Evolutionary conservation across 1,140 invertebrate genomes (phyloP).

Genomic region (Brachionus calyciflorus): DNA sequence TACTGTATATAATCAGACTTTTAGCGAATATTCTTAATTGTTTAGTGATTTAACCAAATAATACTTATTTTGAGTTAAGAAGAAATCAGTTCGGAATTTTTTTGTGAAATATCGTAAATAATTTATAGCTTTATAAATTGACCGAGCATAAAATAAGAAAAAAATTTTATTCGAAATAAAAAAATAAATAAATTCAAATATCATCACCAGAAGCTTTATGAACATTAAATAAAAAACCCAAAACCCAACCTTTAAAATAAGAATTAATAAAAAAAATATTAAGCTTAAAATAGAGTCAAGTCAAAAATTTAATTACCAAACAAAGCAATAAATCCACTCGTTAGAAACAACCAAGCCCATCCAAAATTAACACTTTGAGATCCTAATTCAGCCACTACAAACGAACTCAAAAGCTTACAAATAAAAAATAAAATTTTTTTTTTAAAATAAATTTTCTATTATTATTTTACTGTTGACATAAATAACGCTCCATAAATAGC

Average conservation of each 20-base stretch:
- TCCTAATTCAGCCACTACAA: neutral
- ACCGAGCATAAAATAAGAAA: too few relatives aligned
- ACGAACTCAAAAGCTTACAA: neutral
- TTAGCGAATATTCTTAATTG: too few relatives aligned
- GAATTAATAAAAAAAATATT: neutral
- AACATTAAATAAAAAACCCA: conserved; percentile 25
- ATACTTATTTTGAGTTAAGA: too few relatives aligned
- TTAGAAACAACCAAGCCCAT: conserved; percentile 4
- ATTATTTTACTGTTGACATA: neutral
- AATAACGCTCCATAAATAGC: conserved; percentile 1
- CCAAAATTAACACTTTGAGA: neutral
- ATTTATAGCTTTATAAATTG: too few relatives aligned
- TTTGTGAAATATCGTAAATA: too few relatives aligned
- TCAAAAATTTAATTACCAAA: neutral
- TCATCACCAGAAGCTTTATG: neutral
- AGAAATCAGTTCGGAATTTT: too few relatives aligned
- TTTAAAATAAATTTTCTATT: neutral
- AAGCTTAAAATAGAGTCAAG: neutral
- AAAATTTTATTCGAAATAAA: too few relatives aligned
- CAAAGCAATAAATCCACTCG: neutral
- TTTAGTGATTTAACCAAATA: too few relatives aligned
- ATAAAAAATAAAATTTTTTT: neutral
- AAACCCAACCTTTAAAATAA: neutral
- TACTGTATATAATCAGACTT: too few relatives aligned
- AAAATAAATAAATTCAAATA: conserved; percentile 3